A percentile compares a stretch with the other conserved stretches of the same genome.
Conservation (phyloP, 2,113 vertebrate species). For the Glareola pratincola region DNA sequence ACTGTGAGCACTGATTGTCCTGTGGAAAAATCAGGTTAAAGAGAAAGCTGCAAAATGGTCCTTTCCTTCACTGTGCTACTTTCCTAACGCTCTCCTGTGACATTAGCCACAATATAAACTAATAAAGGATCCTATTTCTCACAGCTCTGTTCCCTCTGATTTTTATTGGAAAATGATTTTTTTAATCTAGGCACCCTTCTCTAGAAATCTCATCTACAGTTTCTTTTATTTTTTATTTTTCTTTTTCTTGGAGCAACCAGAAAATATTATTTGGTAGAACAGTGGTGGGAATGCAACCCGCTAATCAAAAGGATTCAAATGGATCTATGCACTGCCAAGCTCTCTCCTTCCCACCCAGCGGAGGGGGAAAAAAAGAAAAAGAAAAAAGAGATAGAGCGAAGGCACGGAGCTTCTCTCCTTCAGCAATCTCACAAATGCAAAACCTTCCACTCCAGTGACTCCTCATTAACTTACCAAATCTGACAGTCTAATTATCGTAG, state of each 20-base stretch:
- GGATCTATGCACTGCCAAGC: constrained; percentile 48
- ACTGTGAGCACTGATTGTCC: constrained; percentile 86
- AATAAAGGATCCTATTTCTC: constrained; percentile 7
- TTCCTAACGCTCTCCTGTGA: not conserved
- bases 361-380: constrained; percentile 48
- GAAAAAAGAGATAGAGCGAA: constrained; percentile 54
- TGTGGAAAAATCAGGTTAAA: constrained; percentile 52
- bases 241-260: constrained; percentile 7
- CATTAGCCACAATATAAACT: not conserved
- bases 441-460: constrained; percentile 75
- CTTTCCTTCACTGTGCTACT: not conserved
- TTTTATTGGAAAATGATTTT: not conserved
- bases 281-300: constrained; percentile 54
- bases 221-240: not conserved
- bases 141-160: not conserved
- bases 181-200: constrained; percentile 22
- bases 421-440: constrained; percentile 70
- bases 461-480: constrained; percentile 81
- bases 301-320: constrained; percentile 78
- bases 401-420: constrained; percentile 46
- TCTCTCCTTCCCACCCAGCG: constrained; percentile 67
- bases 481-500: constrained; percentile 84
- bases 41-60: not conserved
- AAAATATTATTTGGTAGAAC: constrained; percentile 45
- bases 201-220: constrained; percentile 25